Evolutionary conservation across 2,888 invertebrate genomes (phyloP).

Genomic region (Coecobrya sp.): DNA sequence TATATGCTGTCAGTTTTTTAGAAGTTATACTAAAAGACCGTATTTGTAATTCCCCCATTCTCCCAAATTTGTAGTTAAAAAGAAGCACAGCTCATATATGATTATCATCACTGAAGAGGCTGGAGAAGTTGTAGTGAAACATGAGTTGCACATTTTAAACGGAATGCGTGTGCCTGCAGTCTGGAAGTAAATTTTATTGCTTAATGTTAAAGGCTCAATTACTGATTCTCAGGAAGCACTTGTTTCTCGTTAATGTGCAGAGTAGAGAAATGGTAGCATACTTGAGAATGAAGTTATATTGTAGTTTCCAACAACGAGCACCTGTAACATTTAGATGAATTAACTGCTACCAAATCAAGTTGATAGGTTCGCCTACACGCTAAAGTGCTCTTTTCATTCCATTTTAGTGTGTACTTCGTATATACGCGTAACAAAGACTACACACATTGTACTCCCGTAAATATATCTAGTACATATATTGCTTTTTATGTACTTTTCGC

Average conservation of each 20-base stretch:
- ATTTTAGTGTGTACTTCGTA: slow-evolving; percentile 8
- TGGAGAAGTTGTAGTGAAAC: not conserved
- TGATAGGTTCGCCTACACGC: slow-evolving; percentile 53
- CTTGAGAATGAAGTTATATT: not conserved
- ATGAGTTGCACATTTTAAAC: not conserved
- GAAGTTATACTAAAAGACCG: not conserved
- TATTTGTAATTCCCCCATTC: not conserved
- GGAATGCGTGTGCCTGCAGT: not conserved
- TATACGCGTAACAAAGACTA: not conserved
- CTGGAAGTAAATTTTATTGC: slow-evolving; percentile 60
- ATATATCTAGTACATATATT: not conserved
- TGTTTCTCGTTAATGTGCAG: slow-evolving; percentile 49
- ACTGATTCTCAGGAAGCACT: slow-evolving; percentile 33
- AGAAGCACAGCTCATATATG: not conserved
- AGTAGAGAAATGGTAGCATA: slow-evolving; percentile 30
- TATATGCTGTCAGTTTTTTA: not conserved
- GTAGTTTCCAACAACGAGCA: slow-evolving; percentile 39
- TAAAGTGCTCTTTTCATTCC: slow-evolving; percentile 49
- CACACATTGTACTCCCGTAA: not conserved
- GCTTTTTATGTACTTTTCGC: slow-evolving; percentile 43
- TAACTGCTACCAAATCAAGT: slow-evolving; percentile 69
- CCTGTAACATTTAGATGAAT: slow-evolving; percentile 69
- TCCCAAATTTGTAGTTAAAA: not conserved
- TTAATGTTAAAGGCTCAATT: slow-evolving; percentile 62
- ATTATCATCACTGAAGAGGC: not conserved